phyloP scores from a whole-genome alignment of 2,888 invertebrate species.

The Mycalesis mineus region DNA sequence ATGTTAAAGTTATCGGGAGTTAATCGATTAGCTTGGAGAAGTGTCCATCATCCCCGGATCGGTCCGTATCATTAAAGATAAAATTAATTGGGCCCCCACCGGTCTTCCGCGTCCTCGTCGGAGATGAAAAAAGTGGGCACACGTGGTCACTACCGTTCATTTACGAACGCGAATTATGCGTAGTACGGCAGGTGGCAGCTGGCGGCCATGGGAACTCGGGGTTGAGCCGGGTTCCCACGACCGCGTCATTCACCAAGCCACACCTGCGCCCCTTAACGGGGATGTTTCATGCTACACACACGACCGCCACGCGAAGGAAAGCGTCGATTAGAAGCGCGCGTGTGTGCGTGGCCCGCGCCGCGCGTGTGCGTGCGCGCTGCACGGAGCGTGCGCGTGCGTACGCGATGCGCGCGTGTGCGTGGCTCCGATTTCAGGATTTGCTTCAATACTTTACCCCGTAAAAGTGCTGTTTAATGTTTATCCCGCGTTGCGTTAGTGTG shows the following conservation, averaged over 20 bases:
- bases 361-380: constrained; percentile 30
- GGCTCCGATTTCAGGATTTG: constrained; percentile 52
- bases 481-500: constrained; percentile 36
- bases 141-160: constrained; percentile 79
- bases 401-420: constrained; percentile 24
- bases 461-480: constrained; percentile 55
- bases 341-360: constrained; percentile 40
- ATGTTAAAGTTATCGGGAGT: constrained; percentile 37
- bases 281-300: constrained; percentile 59
- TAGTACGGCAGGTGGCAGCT: constrained; percentile 76
- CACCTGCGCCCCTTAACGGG: constrained; percentile 77
- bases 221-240: constrained; percentile 73
- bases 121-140: constrained; percentile 64
- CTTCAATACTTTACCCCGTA: constrained; percentile 48
- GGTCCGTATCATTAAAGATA: constrained; percentile 57
- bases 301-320: constrained; percentile 74
- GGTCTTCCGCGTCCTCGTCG: constrained; percentile 66
- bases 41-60: constrained; percentile 40
- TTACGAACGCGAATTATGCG: constrained; percentile 78
- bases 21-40: constrained; percentile 58
- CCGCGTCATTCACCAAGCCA: constrained; percentile 68
- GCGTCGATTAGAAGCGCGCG: constrained; percentile 60
- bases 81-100: constrained; percentile 67
- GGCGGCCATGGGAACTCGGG: constrained; percentile 70
- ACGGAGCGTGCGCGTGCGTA: constrained; percentile 30